phyloP scores from a whole-genome alignment of 1,140 invertebrate genomes.

The Drosophila simulans region DNA sequence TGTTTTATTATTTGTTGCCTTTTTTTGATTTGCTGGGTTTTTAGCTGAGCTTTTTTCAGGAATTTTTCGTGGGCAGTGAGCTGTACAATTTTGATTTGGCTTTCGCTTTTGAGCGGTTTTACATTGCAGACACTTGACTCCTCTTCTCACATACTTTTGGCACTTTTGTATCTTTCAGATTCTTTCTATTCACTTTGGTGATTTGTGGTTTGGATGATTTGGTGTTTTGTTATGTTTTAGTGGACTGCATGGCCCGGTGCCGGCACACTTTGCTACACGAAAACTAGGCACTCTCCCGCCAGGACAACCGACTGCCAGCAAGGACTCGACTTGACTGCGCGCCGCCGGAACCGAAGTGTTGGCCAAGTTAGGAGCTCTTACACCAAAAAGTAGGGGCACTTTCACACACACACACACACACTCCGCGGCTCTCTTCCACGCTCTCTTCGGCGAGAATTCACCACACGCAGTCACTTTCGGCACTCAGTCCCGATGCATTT shows the following conservation, averaged over 20 bases:
- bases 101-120: slow-evolving; percentile 42
- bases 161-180: slow-evolving; percentile 53
- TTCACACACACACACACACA: background rate
- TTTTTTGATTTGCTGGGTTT: slow-evolving; percentile 4
- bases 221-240: slow-evolving; percentile 41
- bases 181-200: slow-evolving; percentile 37
- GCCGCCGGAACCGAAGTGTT: slow-evolving; percentile 23
- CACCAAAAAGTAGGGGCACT: slow-evolving; percentile 12
- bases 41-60: slow-evolving; percentile 25
- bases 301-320: slow-evolving; percentile 70
- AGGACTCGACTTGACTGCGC: slow-evolving; percentile 66
- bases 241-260: slow-evolving; percentile 26
- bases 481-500: slow-evolving; percentile 49
- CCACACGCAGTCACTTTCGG: slow-evolving; percentile 50
- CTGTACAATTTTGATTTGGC: slow-evolving; percentile 47
- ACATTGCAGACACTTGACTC: slow-evolving; percentile 43
- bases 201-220: slow-evolving; percentile 26
- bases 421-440: slow-evolving; percentile 39
- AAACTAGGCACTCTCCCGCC: slow-evolving; percentile 39
- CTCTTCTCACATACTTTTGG: slow-evolving; percentile 46
- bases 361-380: slow-evolving; percentile 30
- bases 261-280: slow-evolving; percentile 54
- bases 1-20: slow-evolving; percentile 14
- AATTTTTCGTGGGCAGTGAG: slow-evolving; percentile 34
- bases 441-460: slow-evolving; percentile 68